phyloP scores from a whole-genome alignment of 2,888 invertebrate species.

The Sclerodermus sp. region DNA sequence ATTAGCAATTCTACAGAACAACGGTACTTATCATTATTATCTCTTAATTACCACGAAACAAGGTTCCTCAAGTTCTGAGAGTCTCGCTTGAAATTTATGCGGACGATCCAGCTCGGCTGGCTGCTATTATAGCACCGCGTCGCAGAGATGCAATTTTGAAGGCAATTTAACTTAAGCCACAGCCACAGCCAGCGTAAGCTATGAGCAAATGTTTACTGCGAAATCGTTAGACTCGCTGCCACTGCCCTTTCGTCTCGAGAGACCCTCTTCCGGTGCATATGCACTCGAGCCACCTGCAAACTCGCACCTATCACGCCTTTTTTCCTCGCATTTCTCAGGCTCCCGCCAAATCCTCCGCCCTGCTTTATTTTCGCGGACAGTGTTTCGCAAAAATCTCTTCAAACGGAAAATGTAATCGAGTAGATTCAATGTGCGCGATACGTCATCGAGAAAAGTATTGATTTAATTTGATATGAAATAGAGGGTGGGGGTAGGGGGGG shows the following conservation, averaged over 20 bases:
- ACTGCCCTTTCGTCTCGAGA: neutral
- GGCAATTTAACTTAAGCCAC: constrained; percentile 38
- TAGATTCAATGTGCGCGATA: no score
- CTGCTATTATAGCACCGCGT: constrained; percentile 16
- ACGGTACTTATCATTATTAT: constrained; percentile 17
- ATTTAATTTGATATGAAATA: no score
- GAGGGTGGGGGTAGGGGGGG: no score
- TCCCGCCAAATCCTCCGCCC: no score
- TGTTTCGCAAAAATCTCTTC: no score
- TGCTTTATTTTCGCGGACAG: no score
- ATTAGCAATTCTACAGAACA: no score
- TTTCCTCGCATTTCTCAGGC: no score
- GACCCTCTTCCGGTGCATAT: neutral
- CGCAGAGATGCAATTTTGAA: constrained; percentile 34
- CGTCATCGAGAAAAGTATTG: no score
- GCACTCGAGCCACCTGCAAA: neutral
- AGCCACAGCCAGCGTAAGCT: constrained; percentile 27
- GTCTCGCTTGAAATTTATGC: constrained; percentile 24
- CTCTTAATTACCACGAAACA: constrained; percentile 19
- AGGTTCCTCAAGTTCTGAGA: constrained; percentile 9
- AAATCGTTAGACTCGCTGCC: constrained; percentile 28
- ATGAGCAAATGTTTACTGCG: constrained; percentile 29
- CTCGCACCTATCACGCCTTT: no score
- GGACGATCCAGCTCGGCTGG: constrained; percentile 15
- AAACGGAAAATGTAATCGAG: no score